Percentiles rank a stretch among this genome's conserved stretches.
Conservation (phyloP, 2,797 vertebrate species). For the Oophaga sylvatica region DNA sequence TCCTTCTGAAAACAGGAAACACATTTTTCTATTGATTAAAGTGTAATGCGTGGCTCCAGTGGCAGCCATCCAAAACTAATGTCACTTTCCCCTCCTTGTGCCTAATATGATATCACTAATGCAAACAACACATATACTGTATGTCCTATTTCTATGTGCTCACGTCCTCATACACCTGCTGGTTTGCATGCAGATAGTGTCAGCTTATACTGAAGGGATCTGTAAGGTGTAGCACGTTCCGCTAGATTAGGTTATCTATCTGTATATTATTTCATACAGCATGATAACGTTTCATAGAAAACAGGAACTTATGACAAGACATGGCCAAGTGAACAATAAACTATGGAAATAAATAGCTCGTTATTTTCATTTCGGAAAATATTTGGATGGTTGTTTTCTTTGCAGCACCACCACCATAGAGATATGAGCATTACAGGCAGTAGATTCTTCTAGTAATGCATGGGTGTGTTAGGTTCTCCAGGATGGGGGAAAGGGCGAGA, state of each 20-base stretch:
- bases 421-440: too few species aligned
- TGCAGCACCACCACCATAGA: background rate
- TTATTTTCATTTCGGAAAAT: background rate
- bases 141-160: too few species aligned
- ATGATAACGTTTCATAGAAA: background rate
- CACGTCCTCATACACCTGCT: background rate
- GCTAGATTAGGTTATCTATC: background rate
- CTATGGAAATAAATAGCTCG: background rate
- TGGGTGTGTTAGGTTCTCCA: too few species aligned
- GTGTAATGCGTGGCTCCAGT: conserved; percentile 54
- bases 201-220: background rate
- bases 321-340: background rate
- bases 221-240: background rate
- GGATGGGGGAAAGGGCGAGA: too few species aligned
- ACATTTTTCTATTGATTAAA: conserved; percentile 64
- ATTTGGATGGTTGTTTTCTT: background rate
- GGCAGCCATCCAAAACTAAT: conserved; percentile 67
- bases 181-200: background rate
- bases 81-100: conserved; percentile 26
- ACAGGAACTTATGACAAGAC: background rate
- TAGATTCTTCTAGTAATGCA: too few species aligned
- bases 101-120: conserved; percentile 37
- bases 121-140: conserved; percentile 12
- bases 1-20: conserved; percentile 64
- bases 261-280: background rate